These are phyloP conservation scores for Tachina fera DNA, from an alignment of 2,888 invertebrate species.

Conservation along the genomic window DNA sequence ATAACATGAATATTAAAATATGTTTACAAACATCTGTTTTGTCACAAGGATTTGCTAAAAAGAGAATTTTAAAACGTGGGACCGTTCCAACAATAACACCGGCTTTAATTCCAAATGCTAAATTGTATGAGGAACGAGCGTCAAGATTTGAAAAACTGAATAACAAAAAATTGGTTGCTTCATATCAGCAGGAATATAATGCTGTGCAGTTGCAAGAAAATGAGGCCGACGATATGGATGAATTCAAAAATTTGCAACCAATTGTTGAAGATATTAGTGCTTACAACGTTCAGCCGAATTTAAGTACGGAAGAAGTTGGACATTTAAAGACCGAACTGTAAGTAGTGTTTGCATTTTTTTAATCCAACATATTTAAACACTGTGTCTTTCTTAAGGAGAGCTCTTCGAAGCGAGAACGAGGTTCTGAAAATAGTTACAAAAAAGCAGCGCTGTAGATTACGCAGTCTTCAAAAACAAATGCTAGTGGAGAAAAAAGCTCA, in stretches of 20 bases:
- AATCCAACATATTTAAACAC: slow-evolving; percentile 3
- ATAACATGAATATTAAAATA: not conserved
- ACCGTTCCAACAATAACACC: not conserved
- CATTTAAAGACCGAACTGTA: not conserved
- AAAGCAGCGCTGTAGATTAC: not conserved
- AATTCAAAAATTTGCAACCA: not conserved
- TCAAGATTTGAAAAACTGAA: not conserved
- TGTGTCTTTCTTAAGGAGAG: not conserved
- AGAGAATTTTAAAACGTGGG: not conserved
- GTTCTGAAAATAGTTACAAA: not conserved
- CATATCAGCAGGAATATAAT: not conserved
- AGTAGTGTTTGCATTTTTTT: slow-evolving; percentile 5
- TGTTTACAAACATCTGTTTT: not conserved
- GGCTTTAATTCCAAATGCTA: not conserved
- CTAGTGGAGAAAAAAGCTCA: not conserved
- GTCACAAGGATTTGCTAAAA: not conserved
- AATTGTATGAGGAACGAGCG: too few species aligned
- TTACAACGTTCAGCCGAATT: not conserved
- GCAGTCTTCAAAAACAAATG: not conserved
- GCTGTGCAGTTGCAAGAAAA: slow-evolving; percentile 6
- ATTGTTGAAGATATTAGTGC: not conserved
- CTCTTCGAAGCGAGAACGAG: not conserved
- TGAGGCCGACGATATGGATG: not conserved
- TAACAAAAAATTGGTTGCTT: not conserved
- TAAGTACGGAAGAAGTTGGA: not conserved